phyloP scores from a whole-genome alignment of 2,888 invertebrate genomes.

The Oeneis ivallda region DNA sequence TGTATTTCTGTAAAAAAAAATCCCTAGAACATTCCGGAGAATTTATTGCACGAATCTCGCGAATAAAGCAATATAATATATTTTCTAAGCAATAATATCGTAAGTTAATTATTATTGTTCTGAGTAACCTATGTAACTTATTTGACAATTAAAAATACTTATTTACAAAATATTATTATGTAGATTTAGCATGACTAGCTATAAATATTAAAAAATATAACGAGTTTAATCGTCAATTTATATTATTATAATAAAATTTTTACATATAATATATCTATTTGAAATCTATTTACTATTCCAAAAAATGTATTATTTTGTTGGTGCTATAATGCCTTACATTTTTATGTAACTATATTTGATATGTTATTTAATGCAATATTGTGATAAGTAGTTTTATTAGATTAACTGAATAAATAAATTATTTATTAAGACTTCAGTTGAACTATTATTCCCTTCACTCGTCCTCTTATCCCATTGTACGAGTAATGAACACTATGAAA shows the following conservation, averaged over 20 bases:
- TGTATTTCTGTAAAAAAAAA: background rate
- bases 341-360: slow-evolving; percentile 17
- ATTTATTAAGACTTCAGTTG: slow-evolving; percentile 2
- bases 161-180: too few relatives aligned
- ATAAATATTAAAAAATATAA: too few relatives aligned
- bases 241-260: background rate
- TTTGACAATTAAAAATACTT: background rate
- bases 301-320: slow-evolving; percentile 17
- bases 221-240: too few relatives aligned
- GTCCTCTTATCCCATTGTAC: background rate
- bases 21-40: background rate
- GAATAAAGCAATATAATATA: slow-evolving; percentile 21
- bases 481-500: too few relatives aligned
- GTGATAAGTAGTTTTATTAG: slow-evolving; percentile 28
- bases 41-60: slow-evolving; percentile 27
- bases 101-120: slow-evolving; percentile 9
- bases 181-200: background rate
- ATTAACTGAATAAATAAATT: slow-evolving; percentile 18
- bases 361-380: slow-evolving; percentile 26
- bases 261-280: background rate
- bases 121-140: too few relatives aligned
- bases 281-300: background rate
- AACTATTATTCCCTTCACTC: background rate
- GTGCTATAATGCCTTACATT: slow-evolving; percentile 31
- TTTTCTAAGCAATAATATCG: slow-evolving; percentile 5